phyloP scores from a whole-genome alignment of 2,888 invertebrate species.

The Sinhomidia bicolor region DNA sequence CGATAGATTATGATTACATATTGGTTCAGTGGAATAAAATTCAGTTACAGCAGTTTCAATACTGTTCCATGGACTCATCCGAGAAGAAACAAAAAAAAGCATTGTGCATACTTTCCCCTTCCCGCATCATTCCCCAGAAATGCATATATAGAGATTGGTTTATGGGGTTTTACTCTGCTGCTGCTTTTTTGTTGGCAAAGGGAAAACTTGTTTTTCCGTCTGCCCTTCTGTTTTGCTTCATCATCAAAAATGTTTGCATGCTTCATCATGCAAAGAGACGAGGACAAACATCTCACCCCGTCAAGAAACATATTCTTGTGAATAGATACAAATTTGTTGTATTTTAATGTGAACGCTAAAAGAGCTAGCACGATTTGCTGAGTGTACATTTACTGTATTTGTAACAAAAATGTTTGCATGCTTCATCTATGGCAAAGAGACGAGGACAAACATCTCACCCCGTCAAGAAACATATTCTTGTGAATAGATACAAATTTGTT shows the following conservation, averaged over 20 bases:
- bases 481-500: too few species aligned
- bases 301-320: not conserved
- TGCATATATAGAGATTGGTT: not conserved
- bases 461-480: not conserved
- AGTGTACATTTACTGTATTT: too few species aligned
- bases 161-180: not conserved
- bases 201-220: constrained; percentile 30
- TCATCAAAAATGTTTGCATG: constrained; percentile 59
- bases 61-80: not conserved
- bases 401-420: constrained; percentile 59
- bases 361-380: too few species aligned
- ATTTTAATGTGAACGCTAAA: too few species aligned
- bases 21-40: constrained; percentile 24
- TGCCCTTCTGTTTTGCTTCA: constrained; percentile 37
- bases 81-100: not conserved
- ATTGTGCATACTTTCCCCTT: constrained; percentile 28
- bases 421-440: not conserved
- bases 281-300: not conserved
- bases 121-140: constrained; percentile 13
- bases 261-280: not conserved
- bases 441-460: not conserved
- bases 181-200: not conserved
- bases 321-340: too few species aligned
- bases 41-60: not conserved
- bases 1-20: constrained; percentile 35